Base-by-base conservation (phyloP, 2,888 invertebrate genomes). In the Apamea monoglypha region DNA sequence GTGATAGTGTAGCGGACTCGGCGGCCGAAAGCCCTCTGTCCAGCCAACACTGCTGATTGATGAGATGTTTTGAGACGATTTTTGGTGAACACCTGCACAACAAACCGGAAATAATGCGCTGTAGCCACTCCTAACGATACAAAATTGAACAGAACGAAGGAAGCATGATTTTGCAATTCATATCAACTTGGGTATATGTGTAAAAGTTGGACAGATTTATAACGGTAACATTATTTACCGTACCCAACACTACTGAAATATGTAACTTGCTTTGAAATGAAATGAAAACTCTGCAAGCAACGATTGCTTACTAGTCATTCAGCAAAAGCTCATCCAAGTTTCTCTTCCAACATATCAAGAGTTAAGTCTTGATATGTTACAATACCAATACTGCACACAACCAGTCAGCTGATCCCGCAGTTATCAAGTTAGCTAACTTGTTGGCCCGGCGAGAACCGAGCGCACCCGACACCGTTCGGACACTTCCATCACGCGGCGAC, bases 401-500 rank as follows among this genome's bases (percentile, higher is more conserved):
- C 8, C 25, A 67, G 66, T 61, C n/a, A 36, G 59, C 44, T 56
- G 32, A 67, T 61, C 61, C 36, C 16, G 25, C 50, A 47, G 29
- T 21, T 66, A 44, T 6, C n/a, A 76, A 67, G 25, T 71, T 44
- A 70, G 29, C 21, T 21, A 40, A 67, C 59, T 61, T 36, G n/a
- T 25, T n/a, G 40, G 14, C 25, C 16, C 16, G 56, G 29, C 1
- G 78, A 80, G 18, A 16, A 56, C n/a, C 84, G 79, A 72, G 8
- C 25, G 16, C 29, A 44, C 47, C 47, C 32, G 61, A 78, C 59
- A 1, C 1, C 14, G 0, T 12, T 70, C 80, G 53, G 70, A 47
- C 44, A 29, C 6, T 32, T 40, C 29, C 63, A 29, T 66, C 53
- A 32, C 29, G 50, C n/a, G 18, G 14, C n/a, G 16, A 32, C 50